Evolutionary conservation across 2,113 vertebrate genomes (phyloP).

Genomic region (Catharus bicknelli): DNA sequence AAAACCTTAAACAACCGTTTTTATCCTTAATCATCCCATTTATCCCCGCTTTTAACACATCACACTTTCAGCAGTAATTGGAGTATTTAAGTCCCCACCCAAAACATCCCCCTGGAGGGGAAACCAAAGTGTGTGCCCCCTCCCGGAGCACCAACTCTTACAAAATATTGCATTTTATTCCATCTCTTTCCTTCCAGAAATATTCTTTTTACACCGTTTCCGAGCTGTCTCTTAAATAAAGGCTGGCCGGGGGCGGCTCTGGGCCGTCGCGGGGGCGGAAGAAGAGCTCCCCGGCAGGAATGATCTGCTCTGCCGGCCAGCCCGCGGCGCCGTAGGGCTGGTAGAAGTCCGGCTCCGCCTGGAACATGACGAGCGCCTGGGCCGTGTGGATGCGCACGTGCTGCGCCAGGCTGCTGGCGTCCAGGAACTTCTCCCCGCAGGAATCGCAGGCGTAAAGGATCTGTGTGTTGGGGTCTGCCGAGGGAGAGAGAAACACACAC

Average conservation of each 20-base stretch:
- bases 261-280: conserved; percentile 75
- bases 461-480: conserved; percentile 92
- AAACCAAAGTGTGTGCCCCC: accelerated
- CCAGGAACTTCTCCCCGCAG: conserved; percentile 94
- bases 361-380: conserved; percentile 97
- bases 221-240: conserved; percentile 32
- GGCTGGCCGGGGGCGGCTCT: not conserved
- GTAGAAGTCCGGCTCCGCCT: conserved; percentile 95
- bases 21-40: not conserved
- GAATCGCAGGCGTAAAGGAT: conserved; percentile 96
- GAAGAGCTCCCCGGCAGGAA: conserved; percentile 86
- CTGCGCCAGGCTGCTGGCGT: conserved; percentile 91
- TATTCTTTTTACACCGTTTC: conserved; percentile 27
- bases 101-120: accelerated
- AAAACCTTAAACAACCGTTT: not conserved
- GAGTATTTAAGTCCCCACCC: accelerated
- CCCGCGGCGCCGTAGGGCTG: conserved; percentile 84
- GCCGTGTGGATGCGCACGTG: conserved; percentile 97
- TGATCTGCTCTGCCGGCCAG: conserved; percentile 89
- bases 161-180: conserved; percentile 80
- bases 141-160: not conserved
- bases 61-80: accelerated
- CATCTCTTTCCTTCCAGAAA: conserved; percentile 36
- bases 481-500: not conserved
- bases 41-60: accelerated